Base-by-base conservation (phyloP, 2,888 invertebrate genomes). In the Epinotia nisella region DNA sequence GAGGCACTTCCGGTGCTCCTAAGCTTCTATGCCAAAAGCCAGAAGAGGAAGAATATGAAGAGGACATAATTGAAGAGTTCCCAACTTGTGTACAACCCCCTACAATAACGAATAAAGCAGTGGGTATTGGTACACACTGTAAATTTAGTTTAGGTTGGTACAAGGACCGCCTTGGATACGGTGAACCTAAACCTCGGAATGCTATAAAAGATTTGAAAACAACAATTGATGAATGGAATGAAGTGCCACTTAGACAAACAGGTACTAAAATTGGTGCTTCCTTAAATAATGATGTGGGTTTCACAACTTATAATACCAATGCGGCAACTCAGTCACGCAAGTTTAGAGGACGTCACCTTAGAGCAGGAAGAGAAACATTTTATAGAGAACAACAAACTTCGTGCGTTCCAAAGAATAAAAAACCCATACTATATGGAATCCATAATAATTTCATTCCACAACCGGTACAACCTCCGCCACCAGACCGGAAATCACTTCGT, bases 331-430 rank as follows among this genome's bases (percentile, higher is more conserved):
- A 66, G 66, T 56, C 66, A 9, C 66, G 66, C n/a, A 55, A 17
- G 11, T 66, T 21, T 56, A 41, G 55, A 41, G n/a, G 55, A 21
- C 10, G 55, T 11, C 39, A 66, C 66, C 19, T 66, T 39, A 66
- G 66, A 56, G 53, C 66, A 24, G 66, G 66, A 21, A 41, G 66
- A 13, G 55, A 55, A 41, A 66, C 55, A n/a, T 66, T 56, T 66
- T 66, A 41, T 21, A 66, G 11, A 41, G 41, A 66, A 13, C 29
- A 35, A 24, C 66, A 66, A 41, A 66, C 55, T 39, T 56, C 24
- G n/a, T 66, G 55, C 19, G 19, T 55, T 65, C 13, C 65, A 2
- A 55, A 21, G 39, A 39, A 19, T 11, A 53, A 53, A 15, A 66
- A 66, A 1, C 39, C 19, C 1, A 39, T 53, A 21, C 3, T 66